Percentiles rank a stretch among this genome's conserved stretches.
These are phyloP conservation scores for Parnassius orleans DNA, from an alignment of 2,888 invertebrate species.

Conservation along the genomic window DNA sequence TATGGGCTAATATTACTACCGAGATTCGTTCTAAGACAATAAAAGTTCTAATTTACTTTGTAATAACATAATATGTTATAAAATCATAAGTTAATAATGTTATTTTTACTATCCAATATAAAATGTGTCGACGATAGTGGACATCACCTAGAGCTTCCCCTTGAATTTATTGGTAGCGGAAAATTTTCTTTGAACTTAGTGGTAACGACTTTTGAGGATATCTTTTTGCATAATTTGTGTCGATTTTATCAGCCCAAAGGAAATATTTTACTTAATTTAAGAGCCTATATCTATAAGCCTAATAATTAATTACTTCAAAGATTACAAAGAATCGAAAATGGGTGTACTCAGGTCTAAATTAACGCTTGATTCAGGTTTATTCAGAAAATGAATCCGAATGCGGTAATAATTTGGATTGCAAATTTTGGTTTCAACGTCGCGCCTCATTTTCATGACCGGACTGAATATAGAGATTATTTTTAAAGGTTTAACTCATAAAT, in stretches of 20 bases:
- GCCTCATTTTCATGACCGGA: slow-evolving; percentile 23
- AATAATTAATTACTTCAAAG: slow-evolving; percentile 16
- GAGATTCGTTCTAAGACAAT: no score
- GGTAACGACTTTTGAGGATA: slow-evolving; percentile 44
- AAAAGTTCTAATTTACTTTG: no score
- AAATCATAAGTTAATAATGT: no score
- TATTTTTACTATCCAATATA: no score
- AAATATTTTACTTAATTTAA: slow-evolving; percentile 14
- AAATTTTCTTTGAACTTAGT: slow-evolving; percentile 51
- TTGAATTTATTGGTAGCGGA: slow-evolving; percentile 51
- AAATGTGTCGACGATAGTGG: slow-evolving; percentile 29
- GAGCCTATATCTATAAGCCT: slow-evolving; percentile 7
- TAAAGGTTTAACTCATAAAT: slow-evolving; percentile 20
- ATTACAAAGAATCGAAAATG: slow-evolving; percentile 8
- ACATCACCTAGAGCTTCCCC: slow-evolving; percentile 36
- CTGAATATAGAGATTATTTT: slow-evolving; percentile 22
- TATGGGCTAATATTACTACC: no score
- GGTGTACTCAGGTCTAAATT: slow-evolving; percentile 12
- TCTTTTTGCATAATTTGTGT: slow-evolving; percentile 46
- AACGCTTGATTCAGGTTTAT: slow-evolving; percentile 24
- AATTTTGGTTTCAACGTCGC: slow-evolving; percentile 23
- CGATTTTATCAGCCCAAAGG: slow-evolving; percentile 36
- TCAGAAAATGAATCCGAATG: slow-evolving; percentile 25
- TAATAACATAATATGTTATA: no score
- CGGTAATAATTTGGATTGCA: slow-evolving; percentile 28